These are phyloP conservation scores for Nineta flava DNA, from an alignment of 2,888 invertebrate genomes.

Conservation along the genomic window DNA sequence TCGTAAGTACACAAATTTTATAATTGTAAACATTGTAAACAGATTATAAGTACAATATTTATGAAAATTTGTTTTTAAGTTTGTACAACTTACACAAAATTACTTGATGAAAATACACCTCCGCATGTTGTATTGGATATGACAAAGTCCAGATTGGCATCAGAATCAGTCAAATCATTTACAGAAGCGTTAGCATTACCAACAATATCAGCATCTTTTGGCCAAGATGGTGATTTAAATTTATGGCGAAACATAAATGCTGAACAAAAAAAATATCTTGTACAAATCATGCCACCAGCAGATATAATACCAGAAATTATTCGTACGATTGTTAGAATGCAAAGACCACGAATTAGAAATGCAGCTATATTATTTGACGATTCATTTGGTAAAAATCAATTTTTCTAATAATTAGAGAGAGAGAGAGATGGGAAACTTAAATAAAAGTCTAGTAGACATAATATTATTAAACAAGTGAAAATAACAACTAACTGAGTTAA, in stretches of 20 bases:
- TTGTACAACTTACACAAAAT: slow-evolving; percentile 53
- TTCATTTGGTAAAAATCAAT: slow-evolving; percentile 45
- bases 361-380: slow-evolving; percentile 85
- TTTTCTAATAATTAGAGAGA: too few relatives aligned
- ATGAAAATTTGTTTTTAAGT: slow-evolving; percentile 35
- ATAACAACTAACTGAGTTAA: too few relatives aligned
- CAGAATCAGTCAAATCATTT: slow-evolving; percentile 74
- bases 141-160: slow-evolving; percentile 63
- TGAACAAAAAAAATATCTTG: slow-evolving; percentile 54
- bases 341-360: slow-evolving; percentile 78
- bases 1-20: slow-evolving; percentile 31
- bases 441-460: too few relatives aligned
- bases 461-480: too few relatives aligned
- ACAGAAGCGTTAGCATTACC: slow-evolving; percentile 64
- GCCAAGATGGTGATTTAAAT: slow-evolving; percentile 65
- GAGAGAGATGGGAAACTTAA: too few relatives aligned
- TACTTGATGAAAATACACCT: slow-evolving; percentile 42
- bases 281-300: slow-evolving; percentile 74
- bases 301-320: slow-evolving; percentile 74
- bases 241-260: slow-evolving; percentile 64
- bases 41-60: neutral
- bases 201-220: slow-evolving; percentile 72
- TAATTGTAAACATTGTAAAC: too few relatives aligned
- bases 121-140: slow-evolving; percentile 72
- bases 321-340: slow-evolving; percentile 59